These are phyloP conservation scores for Phataginus tetradactyla DNA, from an alignment of 2,797 vertebrate genomes.

Conservation along the genomic window DNA sequence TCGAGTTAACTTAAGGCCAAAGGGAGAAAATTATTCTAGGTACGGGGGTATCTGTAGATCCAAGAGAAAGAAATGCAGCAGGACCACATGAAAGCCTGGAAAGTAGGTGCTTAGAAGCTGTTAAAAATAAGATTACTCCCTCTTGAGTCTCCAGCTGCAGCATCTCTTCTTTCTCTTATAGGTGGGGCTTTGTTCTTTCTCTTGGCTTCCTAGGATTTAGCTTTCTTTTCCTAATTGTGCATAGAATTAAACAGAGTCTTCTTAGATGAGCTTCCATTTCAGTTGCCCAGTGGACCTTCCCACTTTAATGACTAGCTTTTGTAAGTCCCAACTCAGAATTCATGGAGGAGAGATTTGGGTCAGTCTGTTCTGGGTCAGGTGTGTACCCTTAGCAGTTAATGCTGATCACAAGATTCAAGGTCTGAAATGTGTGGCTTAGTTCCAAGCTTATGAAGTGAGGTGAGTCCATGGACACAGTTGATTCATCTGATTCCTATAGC, in stretches of 20 bases:
- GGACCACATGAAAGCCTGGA: not conserved
- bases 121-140: not conserved
- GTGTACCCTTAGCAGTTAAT: not conserved
- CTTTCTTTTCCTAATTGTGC: not conserved
- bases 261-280: not conserved
- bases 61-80: not conserved
- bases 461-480: too few species aligned
- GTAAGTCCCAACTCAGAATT: not conserved
- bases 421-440: not conserved
- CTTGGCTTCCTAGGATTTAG: not conserved
- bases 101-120: not conserved
- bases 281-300: not conserved
- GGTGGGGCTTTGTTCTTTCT: not conserved
- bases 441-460: not conserved
- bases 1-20: conserved; percentile 3
- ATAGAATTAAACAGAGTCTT: not conserved
- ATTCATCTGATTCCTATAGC: not conserved
- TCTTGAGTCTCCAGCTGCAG: not conserved
- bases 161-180: not conserved
- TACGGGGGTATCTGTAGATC: not conserved
- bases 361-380: not conserved
- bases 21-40: not conserved
- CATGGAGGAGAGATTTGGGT: not conserved
- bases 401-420: not conserved
- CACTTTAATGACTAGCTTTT: not conserved